Evolutionary conservation across 2,113 vertebrate genomes (phyloP).

Genomic region (Diadophis punctatus): DNA sequence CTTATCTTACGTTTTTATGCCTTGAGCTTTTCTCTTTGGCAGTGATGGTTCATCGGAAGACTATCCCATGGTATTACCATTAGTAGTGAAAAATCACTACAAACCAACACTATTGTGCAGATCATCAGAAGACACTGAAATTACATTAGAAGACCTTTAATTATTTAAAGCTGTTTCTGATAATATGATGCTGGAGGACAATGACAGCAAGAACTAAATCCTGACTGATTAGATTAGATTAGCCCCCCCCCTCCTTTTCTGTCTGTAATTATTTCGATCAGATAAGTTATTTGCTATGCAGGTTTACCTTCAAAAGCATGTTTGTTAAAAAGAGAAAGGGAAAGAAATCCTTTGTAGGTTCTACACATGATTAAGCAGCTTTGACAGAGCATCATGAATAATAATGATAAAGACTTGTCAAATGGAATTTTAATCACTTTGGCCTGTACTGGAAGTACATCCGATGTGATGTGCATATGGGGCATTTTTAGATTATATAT

Average conservation of each 20-base stretch:
- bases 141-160: constrained; percentile 49
- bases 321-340: constrained; percentile 62
- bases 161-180: constrained; percentile 52
- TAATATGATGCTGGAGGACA: constrained; percentile 50
- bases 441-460: constrained; percentile 26
- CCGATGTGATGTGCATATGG: background rate
- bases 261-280: constrained; percentile 60
- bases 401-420: constrained; percentile 47
- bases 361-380: constrained; percentile 55
- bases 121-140: constrained; percentile 21
- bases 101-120: constrained; percentile 26
- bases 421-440: constrained; percentile 51
- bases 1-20: background rate
- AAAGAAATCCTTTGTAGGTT: constrained; percentile 58
- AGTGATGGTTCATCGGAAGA: background rate
- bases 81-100: constrained; percentile 3
- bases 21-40: background rate
- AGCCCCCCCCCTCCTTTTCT: background rate
- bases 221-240: constrained; percentile 41
- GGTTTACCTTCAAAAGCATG: constrained; percentile 59
- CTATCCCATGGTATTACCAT: background rate
- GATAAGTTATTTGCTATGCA: constrained; percentile 62
- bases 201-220: constrained; percentile 48
- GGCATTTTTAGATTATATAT: background rate
- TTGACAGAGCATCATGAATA: constrained; percentile 59